phyloP scores from a whole-genome alignment of 92 coral and sea anemone genomes.

The Ricordea florida region DNA sequence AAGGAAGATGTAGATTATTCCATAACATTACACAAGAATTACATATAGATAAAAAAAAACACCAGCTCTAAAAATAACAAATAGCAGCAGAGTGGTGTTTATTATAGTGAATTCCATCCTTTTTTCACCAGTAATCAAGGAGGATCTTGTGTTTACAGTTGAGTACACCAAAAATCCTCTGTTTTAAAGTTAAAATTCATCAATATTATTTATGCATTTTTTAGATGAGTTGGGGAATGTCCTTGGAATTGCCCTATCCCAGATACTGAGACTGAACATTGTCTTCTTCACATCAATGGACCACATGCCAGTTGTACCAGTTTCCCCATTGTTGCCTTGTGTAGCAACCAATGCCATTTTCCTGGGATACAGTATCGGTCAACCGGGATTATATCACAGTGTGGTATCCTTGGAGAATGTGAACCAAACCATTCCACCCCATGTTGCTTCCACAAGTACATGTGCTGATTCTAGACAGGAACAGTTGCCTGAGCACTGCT shows the following conservation, averaged over 20 bases:
- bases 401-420: slow-evolving; percentile 17
- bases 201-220: background rate
- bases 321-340: slow-evolving; percentile 32
- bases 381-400: slow-evolving; percentile 39
- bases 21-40: too few relatives aligned
- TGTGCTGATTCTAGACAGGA: background rate
- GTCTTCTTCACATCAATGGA: slow-evolving; percentile 44
- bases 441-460: background rate
- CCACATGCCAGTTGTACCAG: slow-evolving; percentile 62
- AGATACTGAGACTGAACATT: slow-evolving; percentile 28
- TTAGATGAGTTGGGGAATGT: slow-evolving; percentile 55
- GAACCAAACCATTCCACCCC: slow-evolving; percentile 4
- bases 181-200: background rate
- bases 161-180: too few relatives aligned
- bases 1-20: too few relatives aligned
- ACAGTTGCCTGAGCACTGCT: slow-evolving; percentile 14
- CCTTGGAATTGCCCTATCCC: slow-evolving; percentile 31
- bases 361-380: slow-evolving; percentile 40
- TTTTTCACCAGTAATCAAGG: too few relatives aligned
- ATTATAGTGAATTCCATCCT: too few relatives aligned
- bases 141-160: too few relatives aligned
- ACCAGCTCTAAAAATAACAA: too few relatives aligned
- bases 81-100: too few relatives aligned
- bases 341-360: slow-evolving; percentile 14
- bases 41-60: too few relatives aligned